Base-by-base conservation (phyloP, 2,113 vertebrate species). In the Pyrgilauda ruficollis region DNA sequence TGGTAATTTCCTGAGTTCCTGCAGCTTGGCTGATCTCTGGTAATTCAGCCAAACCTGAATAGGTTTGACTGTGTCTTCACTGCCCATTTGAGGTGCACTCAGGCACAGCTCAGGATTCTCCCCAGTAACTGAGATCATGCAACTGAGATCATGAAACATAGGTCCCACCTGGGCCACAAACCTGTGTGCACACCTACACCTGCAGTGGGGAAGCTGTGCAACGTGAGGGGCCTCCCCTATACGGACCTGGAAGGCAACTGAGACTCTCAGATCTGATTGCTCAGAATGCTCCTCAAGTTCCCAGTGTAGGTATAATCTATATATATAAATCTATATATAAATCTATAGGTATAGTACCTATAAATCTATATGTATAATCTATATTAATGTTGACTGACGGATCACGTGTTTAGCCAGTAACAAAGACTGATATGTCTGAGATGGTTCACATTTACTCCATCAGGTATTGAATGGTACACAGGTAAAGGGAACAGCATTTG, bases 1-100 rank as follows among this genome's bases (percentile, higher is more conserved):
- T 1, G 1, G 12, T 43, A 26, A 50, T 3, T 19, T 20, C 1
- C 2, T 37, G 3, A 3, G 7, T 76, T 43, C 27, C 39, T 53
- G 49, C 4, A 8, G 44, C 41, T 76, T 5, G 1, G 11, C n/a
- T 62, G 44, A 68, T 26, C 15, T 46, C 22, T 41, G 14, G 10
- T 62, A 37, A 58, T 46, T 76, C 41, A 46, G 17, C 39, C 39
- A 41, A 41, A 41, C 39, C 39, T 41, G 39, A 41, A 41, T 12
- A 41, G 39, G 41, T 68, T 61, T 55, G 67, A 7, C n/a, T 86
- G 15, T 76, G 46, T 26, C 28, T 39, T 3, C 15, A 13, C 4
- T 49, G 56, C 37, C 17, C 9, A 8, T 27, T 43, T 27, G 10
- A 9, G 9, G 3, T 47, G 16, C 31, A 21, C 20, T 55, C 50